phyloP scores from a whole-genome alignment of 2,888 invertebrate species.

The Theretra japonica region DNA sequence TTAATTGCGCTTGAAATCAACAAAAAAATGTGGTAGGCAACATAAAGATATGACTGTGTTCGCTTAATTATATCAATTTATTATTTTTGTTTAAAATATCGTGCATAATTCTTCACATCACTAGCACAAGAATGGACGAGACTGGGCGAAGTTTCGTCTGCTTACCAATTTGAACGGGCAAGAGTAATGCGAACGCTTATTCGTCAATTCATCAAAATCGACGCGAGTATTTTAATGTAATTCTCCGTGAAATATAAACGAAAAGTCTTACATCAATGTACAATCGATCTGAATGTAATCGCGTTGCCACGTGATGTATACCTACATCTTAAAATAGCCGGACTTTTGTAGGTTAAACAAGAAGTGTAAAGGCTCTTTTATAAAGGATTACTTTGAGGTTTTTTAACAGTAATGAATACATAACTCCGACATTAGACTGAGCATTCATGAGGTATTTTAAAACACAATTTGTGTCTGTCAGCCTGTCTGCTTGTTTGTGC shows the following conservation, averaged over 20 bases:
- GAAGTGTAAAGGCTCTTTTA: background rate
- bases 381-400: background rate
- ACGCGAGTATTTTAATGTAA: background rate
- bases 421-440: too few species aligned
- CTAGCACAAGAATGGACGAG: background rate
- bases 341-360: slow-evolving; percentile 11
- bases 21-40: too few species aligned
- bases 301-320: slow-evolving; percentile 1
- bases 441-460: too few species aligned
- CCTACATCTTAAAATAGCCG: background rate
- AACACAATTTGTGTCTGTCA: too few species aligned
- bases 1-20: too few species aligned
- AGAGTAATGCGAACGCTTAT: slow-evolving; percentile 11
- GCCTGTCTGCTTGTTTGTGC: too few species aligned
- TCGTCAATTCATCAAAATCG: slow-evolving; percentile 18
- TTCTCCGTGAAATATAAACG: slow-evolving; percentile 5
- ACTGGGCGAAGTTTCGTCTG: background rate
- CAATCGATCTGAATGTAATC: slow-evolving; percentile 4
- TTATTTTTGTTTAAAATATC: background rate
- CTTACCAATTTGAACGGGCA: slow-evolving; percentile 4
- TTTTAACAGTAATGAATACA: too few species aligned
- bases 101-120: background rate
- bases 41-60: too few species aligned
- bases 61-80: too few species aligned
- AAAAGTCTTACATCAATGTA: slow-evolving; percentile 9